Evolutionary conservation across 2,888 invertebrate genomes (phyloP).

Genomic region (Noctua janthina): DNA sequence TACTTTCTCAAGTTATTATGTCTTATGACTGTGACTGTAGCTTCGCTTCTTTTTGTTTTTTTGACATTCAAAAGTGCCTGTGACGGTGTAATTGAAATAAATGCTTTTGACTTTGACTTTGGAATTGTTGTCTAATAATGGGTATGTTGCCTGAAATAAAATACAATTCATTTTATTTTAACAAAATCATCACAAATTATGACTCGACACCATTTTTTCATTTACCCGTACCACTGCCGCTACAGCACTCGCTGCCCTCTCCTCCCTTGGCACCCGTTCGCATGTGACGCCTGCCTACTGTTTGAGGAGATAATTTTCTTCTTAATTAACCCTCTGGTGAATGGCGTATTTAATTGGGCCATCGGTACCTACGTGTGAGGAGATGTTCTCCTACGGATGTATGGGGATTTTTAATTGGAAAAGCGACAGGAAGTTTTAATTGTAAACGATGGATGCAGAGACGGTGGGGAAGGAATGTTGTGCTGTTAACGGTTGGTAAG

Average conservation of each 20-base stretch:
- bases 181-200: background rate
- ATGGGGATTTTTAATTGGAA: constrained; percentile 69
- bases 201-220: background rate
- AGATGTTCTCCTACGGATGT: constrained; percentile 58
- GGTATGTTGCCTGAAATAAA: too few relatives aligned
- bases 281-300: constrained; percentile 77
- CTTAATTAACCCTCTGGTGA: constrained; percentile 87
- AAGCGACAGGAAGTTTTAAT: constrained; percentile 37
- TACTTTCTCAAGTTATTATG: too few relatives aligned
- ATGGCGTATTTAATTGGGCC: constrained; percentile 85
- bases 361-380: constrained; percentile 80
- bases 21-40: too few relatives aligned
- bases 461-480: background rate
- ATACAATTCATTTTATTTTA: too few relatives aligned
- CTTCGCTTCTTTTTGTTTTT: too few relatives aligned
- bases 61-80: too few relatives aligned
- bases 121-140: too few relatives aligned
- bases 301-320: constrained; percentile 89
- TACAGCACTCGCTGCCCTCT: constrained; percentile 31
- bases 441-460: constrained; percentile 37
- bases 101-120: too few relatives aligned
- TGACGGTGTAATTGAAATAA: too few relatives aligned
- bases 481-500: background rate
- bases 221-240: background rate
- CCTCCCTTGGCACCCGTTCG: constrained; percentile 53